A percentile compares a stretch with the other conserved stretches of the same genome.
These are phyloP conservation scores for Leucophenga varia DNA, from an alignment of 1,140 invertebrate species.

Conservation along the genomic window DNA sequence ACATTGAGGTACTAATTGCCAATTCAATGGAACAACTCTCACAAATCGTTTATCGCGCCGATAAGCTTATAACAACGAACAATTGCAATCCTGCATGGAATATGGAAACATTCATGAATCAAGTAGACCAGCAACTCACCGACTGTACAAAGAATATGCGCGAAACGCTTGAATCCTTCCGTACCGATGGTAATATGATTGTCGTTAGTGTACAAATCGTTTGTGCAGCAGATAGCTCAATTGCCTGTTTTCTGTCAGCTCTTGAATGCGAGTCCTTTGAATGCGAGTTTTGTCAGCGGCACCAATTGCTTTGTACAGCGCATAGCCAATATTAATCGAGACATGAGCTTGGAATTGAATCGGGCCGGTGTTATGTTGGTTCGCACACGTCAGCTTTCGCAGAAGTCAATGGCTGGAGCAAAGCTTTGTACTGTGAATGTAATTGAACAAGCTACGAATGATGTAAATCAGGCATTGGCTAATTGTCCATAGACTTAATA, in stretches of 20 bases:
- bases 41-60: constrained; percentile 29
- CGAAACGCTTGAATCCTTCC: constrained; percentile 9
- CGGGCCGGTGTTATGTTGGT: constrained; percentile 28
- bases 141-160: constrained; percentile 18
- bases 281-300: constrained; percentile 9
- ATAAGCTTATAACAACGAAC: constrained; percentile 21
- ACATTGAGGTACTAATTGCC: constrained; percentile 26
- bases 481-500: no score
- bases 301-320: constrained; percentile 30
- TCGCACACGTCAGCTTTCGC: constrained; percentile 21
- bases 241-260: constrained; percentile 23
- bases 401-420: constrained; percentile 20
- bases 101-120: constrained; percentile 30
- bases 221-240: constrained; percentile 29
- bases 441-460: constrained; percentile 23
- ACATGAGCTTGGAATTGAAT: constrained; percentile 32
- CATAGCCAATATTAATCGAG: constrained; percentile 29
- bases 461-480: no score
- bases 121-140: constrained; percentile 24
- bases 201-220: constrained; percentile 19
- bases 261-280: constrained; percentile 9
- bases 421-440: constrained; percentile 22
- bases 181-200: constrained; percentile 15
- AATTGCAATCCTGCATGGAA: constrained; percentile 33
- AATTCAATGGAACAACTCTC: constrained; percentile 25